Evolutionary conservation across 2,797 vertebrate genomes (phyloP).

Genomic region (Enteromius paludinosus): DNA sequence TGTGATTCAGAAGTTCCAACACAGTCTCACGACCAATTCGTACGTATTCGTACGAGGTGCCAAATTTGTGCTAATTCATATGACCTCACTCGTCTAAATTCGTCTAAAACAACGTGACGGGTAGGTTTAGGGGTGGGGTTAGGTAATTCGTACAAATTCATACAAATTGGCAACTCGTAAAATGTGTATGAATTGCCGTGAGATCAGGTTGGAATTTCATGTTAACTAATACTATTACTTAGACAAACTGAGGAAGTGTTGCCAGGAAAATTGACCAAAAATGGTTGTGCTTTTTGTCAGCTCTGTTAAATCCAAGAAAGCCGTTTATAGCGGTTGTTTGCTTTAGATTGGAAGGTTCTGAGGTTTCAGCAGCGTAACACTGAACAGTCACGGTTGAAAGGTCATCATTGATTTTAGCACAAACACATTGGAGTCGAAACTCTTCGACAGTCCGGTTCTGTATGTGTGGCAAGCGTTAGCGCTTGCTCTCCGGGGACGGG

Average conservation of each 20-base stretch:
- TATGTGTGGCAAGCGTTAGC: not conserved
- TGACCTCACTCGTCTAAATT: too few relatives aligned
- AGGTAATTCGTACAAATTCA: too few relatives aligned
- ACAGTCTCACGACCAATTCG: too few relatives aligned
- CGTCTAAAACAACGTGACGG: too few relatives aligned
- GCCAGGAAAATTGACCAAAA: not conserved
- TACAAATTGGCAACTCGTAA: too few relatives aligned
- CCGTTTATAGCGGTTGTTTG: not conserved
- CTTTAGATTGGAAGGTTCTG: not conserved
- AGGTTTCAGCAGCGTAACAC: slow-evolving; percentile 4
- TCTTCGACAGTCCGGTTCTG: not conserved
- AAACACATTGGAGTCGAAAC: not conserved
- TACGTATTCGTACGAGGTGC: too few relatives aligned
- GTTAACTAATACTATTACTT: too few relatives aligned
- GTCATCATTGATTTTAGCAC: slow-evolving; percentile 36
- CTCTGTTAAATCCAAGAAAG: not conserved
- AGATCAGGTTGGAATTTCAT: too few relatives aligned
- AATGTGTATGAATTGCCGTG: too few relatives aligned
- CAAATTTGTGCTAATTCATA: too few relatives aligned
- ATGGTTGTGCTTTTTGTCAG: not conserved
- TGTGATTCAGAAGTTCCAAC: too few relatives aligned
- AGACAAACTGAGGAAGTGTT: not conserved
- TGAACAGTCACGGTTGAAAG: slow-evolving; percentile 14
- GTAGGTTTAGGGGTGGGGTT: too few relatives aligned
- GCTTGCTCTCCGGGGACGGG: not conserved